Evolutionary conservation across 2,797 vertebrate species (phyloP).

Genomic region (Chaenodraco wilsoni): DNA sequence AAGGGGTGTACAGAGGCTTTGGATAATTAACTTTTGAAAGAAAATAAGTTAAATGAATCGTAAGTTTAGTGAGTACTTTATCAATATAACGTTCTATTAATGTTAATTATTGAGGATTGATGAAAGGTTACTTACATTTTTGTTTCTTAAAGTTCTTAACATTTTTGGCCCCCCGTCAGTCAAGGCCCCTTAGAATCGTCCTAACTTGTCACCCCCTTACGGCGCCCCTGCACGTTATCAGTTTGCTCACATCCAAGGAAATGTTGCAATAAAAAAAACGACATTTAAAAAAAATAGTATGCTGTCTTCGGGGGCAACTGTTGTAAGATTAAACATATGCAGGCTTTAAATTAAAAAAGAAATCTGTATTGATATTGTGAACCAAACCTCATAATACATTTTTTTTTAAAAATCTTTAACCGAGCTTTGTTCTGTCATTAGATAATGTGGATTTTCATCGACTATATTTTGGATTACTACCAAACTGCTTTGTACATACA

Average conservation of each 20-base stretch:
- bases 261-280: slow-evolving; percentile 18
- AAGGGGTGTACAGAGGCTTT: too few relatives aligned
- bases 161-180: too few relatives aligned
- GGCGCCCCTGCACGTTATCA: neutral
- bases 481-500: neutral
- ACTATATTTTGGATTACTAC: neutral
- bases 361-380: slow-evolving; percentile 24
- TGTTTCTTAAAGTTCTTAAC: too few relatives aligned
- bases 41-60: too few relatives aligned
- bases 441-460: slow-evolving; percentile 8
- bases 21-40: too few relatives aligned
- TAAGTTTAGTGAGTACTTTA: too few relatives aligned
- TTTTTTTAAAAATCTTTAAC: neutral
- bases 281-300: slow-evolving; percentile 36
- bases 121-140: too few relatives aligned
- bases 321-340: slow-evolving; percentile 10
- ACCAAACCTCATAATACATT: slow-evolving; percentile 16
- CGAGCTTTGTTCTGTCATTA: slow-evolving; percentile 12
- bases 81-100: too few relatives aligned
- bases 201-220: too few relatives aligned
- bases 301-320: slow-evolving; percentile 4
- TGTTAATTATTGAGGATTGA: too few relatives aligned
- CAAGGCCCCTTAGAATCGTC: too few relatives aligned
- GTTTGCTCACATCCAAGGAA: slow-evolving; percentile 17
- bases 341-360: slow-evolving; percentile 1